A percentile compares a stretch with the other conserved stretches of the same genome.
These are phyloP conservation scores for Chrysaora quinquecirrha DNA, from an alignment of 30 jellyfish, hydroid and myxozoan genomes.

Conservation along the genomic window DNA sequence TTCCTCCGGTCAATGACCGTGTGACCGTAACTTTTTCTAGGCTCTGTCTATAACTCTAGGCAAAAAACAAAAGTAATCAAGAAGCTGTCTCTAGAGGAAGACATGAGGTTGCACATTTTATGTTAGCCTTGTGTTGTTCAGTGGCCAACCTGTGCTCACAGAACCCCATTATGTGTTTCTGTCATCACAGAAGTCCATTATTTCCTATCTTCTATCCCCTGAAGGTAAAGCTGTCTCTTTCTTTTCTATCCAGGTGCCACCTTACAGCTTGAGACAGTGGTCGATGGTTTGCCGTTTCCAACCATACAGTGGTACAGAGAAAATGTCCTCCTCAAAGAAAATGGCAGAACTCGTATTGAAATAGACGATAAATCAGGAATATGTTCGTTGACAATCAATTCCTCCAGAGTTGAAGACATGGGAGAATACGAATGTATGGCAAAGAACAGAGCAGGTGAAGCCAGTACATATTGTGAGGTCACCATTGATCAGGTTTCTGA, in stretches of 20 bases:
- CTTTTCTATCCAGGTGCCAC: conserved; percentile 36
- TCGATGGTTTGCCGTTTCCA: conserved; percentile 73
- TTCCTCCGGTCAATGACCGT: too few species aligned
- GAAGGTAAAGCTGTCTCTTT: too few species aligned
- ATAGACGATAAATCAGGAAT: conserved; percentile 63
- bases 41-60: too few species aligned
- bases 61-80: too few species aligned
- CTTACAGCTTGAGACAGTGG: conserved; percentile 57
- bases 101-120: too few species aligned
- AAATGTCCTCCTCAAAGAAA: conserved; percentile 27
- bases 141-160: too few species aligned
- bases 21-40: too few species aligned
- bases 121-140: too few species aligned
- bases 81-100: too few species aligned
- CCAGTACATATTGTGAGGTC: conserved; percentile 93
- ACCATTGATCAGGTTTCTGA: conserved; percentile 52
- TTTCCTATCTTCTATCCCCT: too few species aligned
- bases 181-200: too few species aligned
- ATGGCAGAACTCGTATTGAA: conserved; percentile 25
- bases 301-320: conserved; percentile 71
- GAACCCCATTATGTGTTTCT: too few species aligned
- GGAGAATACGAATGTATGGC: conserved; percentile 98
- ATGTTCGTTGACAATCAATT: conserved; percentile 54
- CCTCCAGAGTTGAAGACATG: conserved; percentile 55
- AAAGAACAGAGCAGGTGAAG: conserved; percentile 91